Evolutionary conservation across 2,113 vertebrate species (phyloP).

Genomic region (Petrocephalus zakoni): DNA sequence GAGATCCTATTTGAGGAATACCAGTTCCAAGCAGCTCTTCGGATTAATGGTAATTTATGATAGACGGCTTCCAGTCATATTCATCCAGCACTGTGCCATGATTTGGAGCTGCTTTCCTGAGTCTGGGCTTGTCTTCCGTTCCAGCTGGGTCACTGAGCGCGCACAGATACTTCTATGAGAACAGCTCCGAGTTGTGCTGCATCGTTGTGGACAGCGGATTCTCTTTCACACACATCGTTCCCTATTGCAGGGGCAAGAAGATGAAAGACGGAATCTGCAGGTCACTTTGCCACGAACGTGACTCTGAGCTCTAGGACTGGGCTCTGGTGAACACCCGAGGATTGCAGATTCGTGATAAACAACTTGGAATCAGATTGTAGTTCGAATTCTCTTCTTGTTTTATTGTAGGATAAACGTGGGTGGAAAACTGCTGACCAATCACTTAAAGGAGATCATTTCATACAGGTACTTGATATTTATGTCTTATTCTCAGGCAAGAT

Average conservation of each 20-base stretch:
- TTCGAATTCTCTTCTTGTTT: not conserved
- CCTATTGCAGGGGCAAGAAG: constrained; percentile 90
- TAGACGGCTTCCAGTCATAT: not conserved
- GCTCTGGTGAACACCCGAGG: not conserved
- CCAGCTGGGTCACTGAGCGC: constrained; percentile 86
- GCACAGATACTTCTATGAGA: constrained; percentile 81
- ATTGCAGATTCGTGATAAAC: not conserved
- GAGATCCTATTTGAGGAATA: constrained; percentile 99
- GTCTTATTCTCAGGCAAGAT: not conserved
- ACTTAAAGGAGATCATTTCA: constrained; percentile 97
- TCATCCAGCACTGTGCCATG: not conserved
- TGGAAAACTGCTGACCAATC: constrained; percentile 94
- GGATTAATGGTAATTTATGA: constrained; percentile 76
- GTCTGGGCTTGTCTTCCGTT: constrained; percentile 27
- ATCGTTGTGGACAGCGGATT: constrained; percentile 93
- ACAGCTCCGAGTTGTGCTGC: constrained; percentile 82
- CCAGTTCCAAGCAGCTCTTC: constrained; percentile 89
- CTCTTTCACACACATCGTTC: constrained; percentile 92
- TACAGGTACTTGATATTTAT: constrained; percentile 70
- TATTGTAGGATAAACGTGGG: constrained; percentile 83
- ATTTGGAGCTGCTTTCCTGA: not conserved
- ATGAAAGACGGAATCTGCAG: constrained; percentile 93
- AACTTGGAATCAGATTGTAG: not conserved
- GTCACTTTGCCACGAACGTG: constrained; percentile 49
- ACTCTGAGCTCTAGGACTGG: not conserved